phyloP scores from a whole-genome alignment of 2,888 invertebrate species.

The Drosophila nigricruria region DNA sequence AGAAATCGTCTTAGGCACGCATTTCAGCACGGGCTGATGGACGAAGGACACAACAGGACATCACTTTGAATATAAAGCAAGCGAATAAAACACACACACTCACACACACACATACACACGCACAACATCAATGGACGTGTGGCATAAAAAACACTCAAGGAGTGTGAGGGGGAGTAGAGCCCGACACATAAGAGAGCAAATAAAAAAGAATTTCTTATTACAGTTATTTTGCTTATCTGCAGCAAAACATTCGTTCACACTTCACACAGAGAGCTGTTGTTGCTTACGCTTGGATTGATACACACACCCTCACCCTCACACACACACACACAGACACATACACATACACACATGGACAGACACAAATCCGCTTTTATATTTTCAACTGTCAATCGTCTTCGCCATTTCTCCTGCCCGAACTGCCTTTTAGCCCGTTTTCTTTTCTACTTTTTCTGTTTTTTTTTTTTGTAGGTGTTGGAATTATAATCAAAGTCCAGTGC shows the following conservation, averaged over 20 bases:
- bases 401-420: slow-evolving; percentile 47
- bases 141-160: slow-evolving; percentile 74
- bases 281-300: slow-evolving; percentile 31
- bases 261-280: slow-evolving; percentile 31
- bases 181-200: slow-evolving; percentile 45
- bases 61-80: slow-evolving; percentile 82
- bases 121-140: slow-evolving; percentile 65
- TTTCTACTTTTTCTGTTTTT: slow-evolving; percentile 12
- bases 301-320: slow-evolving; percentile 9
- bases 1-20: slow-evolving; percentile 82
- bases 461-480: slow-evolving; percentile 72
- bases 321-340: slow-evolving; percentile 13
- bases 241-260: slow-evolving; percentile 81
- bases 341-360: slow-evolving; percentile 32
- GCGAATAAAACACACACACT: slow-evolving; percentile 69
- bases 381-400: slow-evolving; percentile 81
- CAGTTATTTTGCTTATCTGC: slow-evolving; percentile 81
- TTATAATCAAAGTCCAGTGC: slow-evolving; percentile 74
- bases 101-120: slow-evolving; percentile 13
- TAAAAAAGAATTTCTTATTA: slow-evolving; percentile 80
- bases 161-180: neutral
- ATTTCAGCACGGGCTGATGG: slow-evolving; percentile 71
- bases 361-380: slow-evolving; percentile 83
- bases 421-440: neutral
- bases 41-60: slow-evolving; percentile 72